Conservation (phyloP, 2,888 invertebrate species). For the Amiota communis region DNA sequence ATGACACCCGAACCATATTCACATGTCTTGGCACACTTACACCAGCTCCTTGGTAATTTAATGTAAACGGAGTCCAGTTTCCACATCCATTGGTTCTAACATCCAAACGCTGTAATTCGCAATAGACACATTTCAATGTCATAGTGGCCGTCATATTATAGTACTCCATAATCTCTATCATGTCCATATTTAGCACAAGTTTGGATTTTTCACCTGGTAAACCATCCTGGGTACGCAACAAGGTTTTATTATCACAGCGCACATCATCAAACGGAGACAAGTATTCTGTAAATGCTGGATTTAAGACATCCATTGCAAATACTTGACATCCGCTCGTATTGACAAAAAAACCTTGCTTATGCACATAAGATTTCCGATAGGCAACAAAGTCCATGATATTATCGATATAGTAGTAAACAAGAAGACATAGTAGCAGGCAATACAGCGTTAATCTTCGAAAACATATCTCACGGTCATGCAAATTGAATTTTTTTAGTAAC, state of each 20-base stretch:
- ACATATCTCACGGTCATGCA: background rate
- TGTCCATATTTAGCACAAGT: background rate
- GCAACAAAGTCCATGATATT: background rate
- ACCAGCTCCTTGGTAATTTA: too few species aligned
- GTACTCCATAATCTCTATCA: slow-evolving; percentile 27
- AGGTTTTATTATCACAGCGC: background rate
- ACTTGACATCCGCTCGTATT: slow-evolving; percentile 4
- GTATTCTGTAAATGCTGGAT: background rate
- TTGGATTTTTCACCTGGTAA: background rate
- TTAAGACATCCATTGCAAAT: background rate
- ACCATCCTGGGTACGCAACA: background rate
- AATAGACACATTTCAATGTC: slow-evolving; percentile 15
- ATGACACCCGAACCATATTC: too few species aligned
- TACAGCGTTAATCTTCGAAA: background rate
- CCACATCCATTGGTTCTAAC: background rate
- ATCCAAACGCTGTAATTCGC: background rate
- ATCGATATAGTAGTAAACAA: background rate
- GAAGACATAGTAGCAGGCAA: background rate
- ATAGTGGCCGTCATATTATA: slow-evolving; percentile 34
- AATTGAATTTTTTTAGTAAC: too few species aligned
- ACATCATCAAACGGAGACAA: background rate
- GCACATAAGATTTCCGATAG: background rate
- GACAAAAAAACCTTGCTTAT: background rate
- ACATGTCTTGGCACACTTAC: too few species aligned
- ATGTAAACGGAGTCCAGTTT: too few species aligned